Evolutionary conservation across 2,888 invertebrate genomes (phyloP).

Genomic region (Lydus trimaculatus): DNA sequence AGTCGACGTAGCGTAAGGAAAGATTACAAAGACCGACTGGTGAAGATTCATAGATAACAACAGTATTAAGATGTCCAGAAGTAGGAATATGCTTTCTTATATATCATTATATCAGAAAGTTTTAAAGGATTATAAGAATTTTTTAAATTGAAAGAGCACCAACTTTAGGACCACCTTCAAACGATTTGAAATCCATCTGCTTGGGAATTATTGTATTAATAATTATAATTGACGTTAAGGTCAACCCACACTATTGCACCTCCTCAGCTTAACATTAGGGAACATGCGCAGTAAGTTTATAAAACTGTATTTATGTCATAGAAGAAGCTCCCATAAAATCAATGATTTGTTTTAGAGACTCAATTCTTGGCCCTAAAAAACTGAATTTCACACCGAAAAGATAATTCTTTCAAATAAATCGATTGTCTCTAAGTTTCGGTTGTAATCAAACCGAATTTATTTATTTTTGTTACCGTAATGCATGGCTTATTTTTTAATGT

Average conservation of each 20-base stretch:
- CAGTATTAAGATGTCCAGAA: constrained; percentile 35
- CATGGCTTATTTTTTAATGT: background rate
- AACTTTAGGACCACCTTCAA: background rate
- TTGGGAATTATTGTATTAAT: constrained; percentile 18
- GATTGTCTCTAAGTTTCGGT: constrained; percentile 32
- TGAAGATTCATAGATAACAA: constrained; percentile 36
- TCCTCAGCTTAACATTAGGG: no score
- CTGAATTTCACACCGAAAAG: constrained; percentile 26
- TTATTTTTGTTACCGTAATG: background rate
- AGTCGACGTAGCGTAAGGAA: constrained; percentile 33
- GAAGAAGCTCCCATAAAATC: constrained; percentile 37
- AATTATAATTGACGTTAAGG: constrained; percentile 9
- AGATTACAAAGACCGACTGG: constrained; percentile 35
- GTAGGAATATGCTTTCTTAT: constrained; percentile 19
- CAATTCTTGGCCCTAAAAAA: constrained; percentile 17
- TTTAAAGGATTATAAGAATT: constrained; percentile 32
- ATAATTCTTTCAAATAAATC: constrained; percentile 29
- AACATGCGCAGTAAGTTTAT: no score
- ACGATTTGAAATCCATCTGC: constrained; percentile 25
- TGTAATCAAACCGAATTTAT: background rate
- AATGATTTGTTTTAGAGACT: no score
- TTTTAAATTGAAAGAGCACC: constrained; percentile 18
- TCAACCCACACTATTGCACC: constrained; percentile 3
- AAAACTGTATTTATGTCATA: no score
- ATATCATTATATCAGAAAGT: constrained; percentile 19